These are phyloP conservation scores for Clitarchus hookeri DNA, from an alignment of 2,888 invertebrate species.

Conservation along the genomic window DNA sequence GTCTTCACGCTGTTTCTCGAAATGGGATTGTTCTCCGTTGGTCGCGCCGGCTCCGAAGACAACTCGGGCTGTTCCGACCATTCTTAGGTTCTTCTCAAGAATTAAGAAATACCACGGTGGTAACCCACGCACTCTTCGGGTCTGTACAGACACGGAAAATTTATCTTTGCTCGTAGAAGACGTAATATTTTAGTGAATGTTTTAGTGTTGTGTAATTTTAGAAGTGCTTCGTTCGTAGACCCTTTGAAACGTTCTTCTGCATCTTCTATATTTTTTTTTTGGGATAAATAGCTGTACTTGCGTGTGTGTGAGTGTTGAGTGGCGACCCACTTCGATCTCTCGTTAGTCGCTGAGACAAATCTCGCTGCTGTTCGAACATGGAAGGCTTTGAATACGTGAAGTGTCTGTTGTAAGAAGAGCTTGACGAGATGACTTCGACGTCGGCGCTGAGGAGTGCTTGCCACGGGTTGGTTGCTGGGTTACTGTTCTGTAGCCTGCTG, in stretches of 20 bases:
- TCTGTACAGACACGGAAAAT: not conserved
- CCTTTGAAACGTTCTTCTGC: not conserved
- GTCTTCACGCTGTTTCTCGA: not conserved
- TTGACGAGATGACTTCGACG: not conserved
- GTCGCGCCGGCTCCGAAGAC: not conserved
- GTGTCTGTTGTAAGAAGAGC: not conserved
- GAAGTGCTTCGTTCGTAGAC: not conserved
- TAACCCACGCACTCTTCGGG: not conserved
- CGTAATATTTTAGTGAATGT: not conserved
- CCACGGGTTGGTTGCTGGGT: not conserved
- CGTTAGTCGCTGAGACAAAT: not conserved
- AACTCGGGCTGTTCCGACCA: not conserved
- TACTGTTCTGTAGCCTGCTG: not conserved
- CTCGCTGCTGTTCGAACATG: not conserved
- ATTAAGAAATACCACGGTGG: not conserved
- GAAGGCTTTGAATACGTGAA: not conserved
- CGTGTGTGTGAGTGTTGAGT: not conserved
- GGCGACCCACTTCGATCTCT: not conserved
- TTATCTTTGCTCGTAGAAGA: not conserved
- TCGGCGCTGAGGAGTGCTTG: not conserved
- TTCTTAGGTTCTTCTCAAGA: not conserved
- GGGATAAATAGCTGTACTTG: not conserved
- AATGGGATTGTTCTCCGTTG: constrained; percentile 7
- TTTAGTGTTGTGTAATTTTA: not conserved
- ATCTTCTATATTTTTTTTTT: no score